These are phyloP conservation scores for Fistularia commersonii DNA, from an alignment of 2,797 vertebrate genomes.

Conservation along the genomic window DNA sequence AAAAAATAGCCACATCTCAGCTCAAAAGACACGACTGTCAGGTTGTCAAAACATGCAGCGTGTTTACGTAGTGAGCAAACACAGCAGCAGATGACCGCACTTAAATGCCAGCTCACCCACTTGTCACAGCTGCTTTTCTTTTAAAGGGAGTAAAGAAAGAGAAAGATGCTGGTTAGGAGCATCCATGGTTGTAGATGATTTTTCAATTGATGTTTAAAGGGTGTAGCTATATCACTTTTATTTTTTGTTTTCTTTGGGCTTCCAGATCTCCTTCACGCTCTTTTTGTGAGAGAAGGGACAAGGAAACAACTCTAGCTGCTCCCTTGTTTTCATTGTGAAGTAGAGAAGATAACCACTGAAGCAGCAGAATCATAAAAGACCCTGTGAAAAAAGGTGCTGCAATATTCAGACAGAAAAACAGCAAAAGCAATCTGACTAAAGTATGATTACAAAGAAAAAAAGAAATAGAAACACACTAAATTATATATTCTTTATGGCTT, in stretches of 20 bases:
- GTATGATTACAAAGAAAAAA: constrained; percentile 1
- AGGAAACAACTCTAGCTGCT: constrained; percentile 27
- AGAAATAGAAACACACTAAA: too few relatives aligned
- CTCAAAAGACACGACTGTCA: constrained; percentile 10
- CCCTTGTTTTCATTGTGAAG: constrained; percentile 20
- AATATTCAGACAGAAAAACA: constrained; percentile 19
- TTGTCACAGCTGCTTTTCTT: constrained; percentile 29
- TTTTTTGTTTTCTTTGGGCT: constrained; percentile 24
- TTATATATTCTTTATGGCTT: too few relatives aligned
- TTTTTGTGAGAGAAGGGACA: constrained; percentile 24
- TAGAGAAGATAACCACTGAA: constrained; percentile 8
- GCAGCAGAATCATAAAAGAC: constrained; percentile 30
- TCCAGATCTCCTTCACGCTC: constrained; percentile 22
- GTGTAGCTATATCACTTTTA: constrained; percentile 8
- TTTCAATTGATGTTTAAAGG: constrained; percentile 55
- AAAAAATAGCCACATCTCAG: constrained; percentile 16
- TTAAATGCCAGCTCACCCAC: constrained; percentile 6
- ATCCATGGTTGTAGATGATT: constrained; percentile 18
- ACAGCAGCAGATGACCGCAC: not conserved
- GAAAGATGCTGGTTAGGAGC: constrained; percentile 24
- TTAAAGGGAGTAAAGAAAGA: not conserved
- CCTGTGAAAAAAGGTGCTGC: constrained; percentile 31
- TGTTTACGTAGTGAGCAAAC: constrained; percentile 17
- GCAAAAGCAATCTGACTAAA: constrained; percentile 7
- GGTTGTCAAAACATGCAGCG: not conserved